A percentile compares a stretch with the other conserved stretches of the same genome.
Evolutionary conservation across 2,797 vertebrate species (phyloP).

Genomic region (Tenualosa thibaudeaui): DNA sequence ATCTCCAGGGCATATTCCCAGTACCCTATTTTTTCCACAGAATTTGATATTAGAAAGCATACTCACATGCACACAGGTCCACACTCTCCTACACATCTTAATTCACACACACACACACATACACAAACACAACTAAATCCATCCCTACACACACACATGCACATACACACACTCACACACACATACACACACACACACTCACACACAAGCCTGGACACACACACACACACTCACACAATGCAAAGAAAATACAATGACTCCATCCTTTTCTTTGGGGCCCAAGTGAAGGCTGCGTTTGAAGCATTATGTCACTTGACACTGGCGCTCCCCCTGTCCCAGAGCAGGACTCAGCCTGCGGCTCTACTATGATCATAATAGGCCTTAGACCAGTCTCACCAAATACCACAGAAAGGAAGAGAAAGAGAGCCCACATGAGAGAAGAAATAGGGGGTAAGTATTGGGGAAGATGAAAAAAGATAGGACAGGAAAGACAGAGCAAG

Average conservation of each 20-base stretch:
- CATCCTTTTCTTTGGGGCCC: conserved; percentile 57
- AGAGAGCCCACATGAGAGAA: neutral
- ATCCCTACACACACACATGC: conserved; percentile 36
- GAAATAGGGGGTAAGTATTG: neutral
- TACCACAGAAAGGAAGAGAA: conserved; percentile 14
- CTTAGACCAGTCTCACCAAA: conserved; percentile 49
- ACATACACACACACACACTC: conserved; percentile 41
- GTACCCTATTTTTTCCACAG: conserved; percentile 54
- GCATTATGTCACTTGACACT: conserved; percentile 70
- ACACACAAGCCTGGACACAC: conserved; percentile 40
- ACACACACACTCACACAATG: conserved; percentile 35
- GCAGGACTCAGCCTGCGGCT: conserved; percentile 59
- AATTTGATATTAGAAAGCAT: neutral
- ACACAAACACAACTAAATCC: conserved; percentile 37
- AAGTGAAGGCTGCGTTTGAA: conserved; percentile 72
- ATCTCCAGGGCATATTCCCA: conserved; percentile 45
- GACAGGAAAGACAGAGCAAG: neutral
- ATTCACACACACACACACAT: neutral
- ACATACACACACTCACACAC: conserved; percentile 26
- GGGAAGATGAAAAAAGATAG: neutral
- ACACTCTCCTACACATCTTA: conserved; percentile 48
- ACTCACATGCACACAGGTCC: conserved; percentile 56
- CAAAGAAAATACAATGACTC: conserved; percentile 44
- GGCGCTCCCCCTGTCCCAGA: conserved; percentile 55
- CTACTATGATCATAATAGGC: conserved; percentile 59